A percentile compares a stretch with the other conserved stretches of the same genome.
These are phyloP conservation scores for Augochlora pura DNA, from an alignment of 1,140 invertebrate genomes.

Conservation along the genomic window DNA sequence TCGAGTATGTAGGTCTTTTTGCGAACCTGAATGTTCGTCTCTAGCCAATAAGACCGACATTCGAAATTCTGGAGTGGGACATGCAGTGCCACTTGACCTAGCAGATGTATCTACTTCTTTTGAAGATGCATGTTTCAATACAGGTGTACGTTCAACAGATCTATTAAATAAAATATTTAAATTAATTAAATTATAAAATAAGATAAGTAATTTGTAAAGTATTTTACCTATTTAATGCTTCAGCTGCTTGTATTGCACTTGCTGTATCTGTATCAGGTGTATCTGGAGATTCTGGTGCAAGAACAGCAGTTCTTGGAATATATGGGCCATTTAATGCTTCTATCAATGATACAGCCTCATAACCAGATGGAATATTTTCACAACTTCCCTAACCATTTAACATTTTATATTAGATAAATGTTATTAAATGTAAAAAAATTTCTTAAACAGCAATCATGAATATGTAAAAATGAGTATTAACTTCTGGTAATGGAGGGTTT, in stretches of 20 bases:
- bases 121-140: conserved; percentile 70
- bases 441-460: background rate
- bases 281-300: conserved; percentile 80
- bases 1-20: conserved; percentile 75
- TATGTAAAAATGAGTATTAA: conserved; percentile 44
- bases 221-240: conserved; percentile 84
- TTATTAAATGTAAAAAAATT: background rate
- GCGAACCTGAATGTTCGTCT: conserved; percentile 81
- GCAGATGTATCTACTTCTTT: conserved; percentile 74
- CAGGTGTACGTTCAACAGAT: conserved; percentile 73
- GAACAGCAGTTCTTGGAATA: conserved; percentile 82
- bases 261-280: conserved; percentile 81
- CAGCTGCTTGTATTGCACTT: conserved; percentile 84
- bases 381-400: conserved; percentile 80
- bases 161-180: conserved; percentile 53
- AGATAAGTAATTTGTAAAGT: background rate
- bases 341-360: conserved; percentile 96
- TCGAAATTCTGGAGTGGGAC: conserved; percentile 82
- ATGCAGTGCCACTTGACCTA: conserved; percentile 71
- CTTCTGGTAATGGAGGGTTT: conserved; percentile 79
- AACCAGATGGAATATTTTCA: conserved; percentile 95
- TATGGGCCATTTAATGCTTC: conserved; percentile 98
- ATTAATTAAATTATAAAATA: conserved; percentile 2
- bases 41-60: conserved; percentile 86
- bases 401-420: background rate